phyloP scores from a whole-genome alignment of 2,888 invertebrate genomes.

The Cephus spinipes region DNA sequence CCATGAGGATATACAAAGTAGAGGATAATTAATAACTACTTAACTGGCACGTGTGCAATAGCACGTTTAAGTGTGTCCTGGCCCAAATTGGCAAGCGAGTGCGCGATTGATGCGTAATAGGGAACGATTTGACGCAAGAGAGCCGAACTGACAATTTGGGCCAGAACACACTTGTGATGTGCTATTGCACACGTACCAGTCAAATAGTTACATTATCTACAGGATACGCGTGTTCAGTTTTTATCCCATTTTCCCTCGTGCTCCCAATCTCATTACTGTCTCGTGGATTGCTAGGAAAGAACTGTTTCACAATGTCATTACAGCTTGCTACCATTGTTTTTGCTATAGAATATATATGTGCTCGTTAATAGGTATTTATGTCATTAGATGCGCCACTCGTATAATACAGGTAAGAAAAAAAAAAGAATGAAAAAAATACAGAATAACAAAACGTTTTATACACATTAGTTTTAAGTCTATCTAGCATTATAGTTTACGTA shows the following conservation, averaged over 20 bases:
- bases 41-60: no score
- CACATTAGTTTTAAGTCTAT: neutral
- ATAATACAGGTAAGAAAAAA: neutral
- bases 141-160: no score
- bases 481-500: neutral
- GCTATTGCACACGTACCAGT: no score
- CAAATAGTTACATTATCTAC: neutral
- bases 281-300: neutral
- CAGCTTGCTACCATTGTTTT: neutral
- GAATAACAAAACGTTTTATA: neutral
- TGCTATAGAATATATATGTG: neutral
- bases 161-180: no score
- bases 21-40: neutral
- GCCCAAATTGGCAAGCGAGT: no score
- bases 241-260: neutral
- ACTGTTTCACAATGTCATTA: neutral
- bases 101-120: no score
- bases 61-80: no score
- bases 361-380: neutral
- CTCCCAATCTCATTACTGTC: neutral
- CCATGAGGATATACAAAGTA: neutral
- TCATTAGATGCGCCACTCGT: neutral
- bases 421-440: neutral
- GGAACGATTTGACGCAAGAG: no score
- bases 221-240: neutral